These are phyloP conservation scores for Sitobion miscanthi DNA, from an alignment of 1,140 invertebrate species.

Conservation along the genomic window DNA sequence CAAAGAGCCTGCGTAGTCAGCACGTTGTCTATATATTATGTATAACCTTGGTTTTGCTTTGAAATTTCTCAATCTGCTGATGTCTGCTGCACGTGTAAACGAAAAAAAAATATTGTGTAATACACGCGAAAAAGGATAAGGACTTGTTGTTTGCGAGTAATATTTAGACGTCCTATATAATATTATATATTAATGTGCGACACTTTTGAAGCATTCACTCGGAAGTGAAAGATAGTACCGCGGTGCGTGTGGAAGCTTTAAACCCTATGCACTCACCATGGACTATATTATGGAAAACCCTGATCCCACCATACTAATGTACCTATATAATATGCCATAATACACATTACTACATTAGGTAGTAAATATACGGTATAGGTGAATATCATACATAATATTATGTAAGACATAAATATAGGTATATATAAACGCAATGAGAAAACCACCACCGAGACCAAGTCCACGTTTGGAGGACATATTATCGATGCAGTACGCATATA, in stretches of 20 bases:
- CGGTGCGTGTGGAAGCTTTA: background rate
- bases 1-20: background rate
- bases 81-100: background rate
- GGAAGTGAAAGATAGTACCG: too few relatives aligned
- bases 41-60: background rate
- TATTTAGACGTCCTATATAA: background rate
- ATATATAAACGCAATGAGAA: background rate
- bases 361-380: background rate
- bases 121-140: background rate
- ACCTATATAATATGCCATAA: background rate
- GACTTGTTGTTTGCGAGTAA: background rate
- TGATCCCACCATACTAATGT: background rate
- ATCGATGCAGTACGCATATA: too few relatives aligned
- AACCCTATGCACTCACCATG: background rate
- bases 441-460: background rate
- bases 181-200: background rate
- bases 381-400: background rate
- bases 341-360: background rate
- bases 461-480: too few relatives aligned
- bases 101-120: background rate
- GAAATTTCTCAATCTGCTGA: background rate
- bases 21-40: too few relatives aligned
- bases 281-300: background rate
- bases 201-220: background rate
- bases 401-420: background rate